Conservation (phyloP, 64 coral and sea anemone species). For the Exaiptasia diaphana region DNA sequence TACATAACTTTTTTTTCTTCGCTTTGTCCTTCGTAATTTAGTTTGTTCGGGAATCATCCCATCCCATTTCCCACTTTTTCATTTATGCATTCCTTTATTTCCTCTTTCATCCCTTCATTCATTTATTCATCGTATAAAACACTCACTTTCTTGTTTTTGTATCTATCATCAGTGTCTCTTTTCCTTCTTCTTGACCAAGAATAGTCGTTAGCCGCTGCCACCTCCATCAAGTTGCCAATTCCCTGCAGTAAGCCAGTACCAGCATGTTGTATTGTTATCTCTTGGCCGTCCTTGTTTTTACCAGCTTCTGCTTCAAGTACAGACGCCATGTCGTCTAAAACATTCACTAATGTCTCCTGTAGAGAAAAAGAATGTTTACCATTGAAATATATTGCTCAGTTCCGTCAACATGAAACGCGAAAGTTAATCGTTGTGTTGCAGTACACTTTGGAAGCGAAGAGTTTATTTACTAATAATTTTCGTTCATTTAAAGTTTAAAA, state of each 20-base stretch:
- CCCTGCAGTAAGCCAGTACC: conserved; percentile 63
- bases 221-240: conserved; percentile 70
- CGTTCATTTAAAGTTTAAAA: too few relatives aligned
- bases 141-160: background rate
- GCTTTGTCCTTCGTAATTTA: background rate
- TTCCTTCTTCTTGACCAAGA: background rate
- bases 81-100: too few relatives aligned
- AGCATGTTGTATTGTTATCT: conserved; percentile 33
- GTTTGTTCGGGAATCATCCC: too few relatives aligned
- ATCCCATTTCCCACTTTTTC: too few relatives aligned
- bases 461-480: too few relatives aligned
- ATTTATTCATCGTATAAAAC: too few relatives aligned
- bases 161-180: background rate
- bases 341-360: conserved; percentile 47
- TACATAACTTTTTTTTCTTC: background rate
- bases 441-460: background rate
- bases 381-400: background rate
- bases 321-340: conserved; percentile 33
- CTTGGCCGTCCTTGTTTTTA: conserved; percentile 30
- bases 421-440: background rate
- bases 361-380: background rate
- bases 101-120: too few relatives aligned
- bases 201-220: conserved; percentile 48
- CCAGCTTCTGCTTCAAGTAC: conserved; percentile 24
- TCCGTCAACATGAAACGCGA: background rate